Conservation (phyloP, 2,797 vertebrate species). For the Pampus argenteus region DNA sequence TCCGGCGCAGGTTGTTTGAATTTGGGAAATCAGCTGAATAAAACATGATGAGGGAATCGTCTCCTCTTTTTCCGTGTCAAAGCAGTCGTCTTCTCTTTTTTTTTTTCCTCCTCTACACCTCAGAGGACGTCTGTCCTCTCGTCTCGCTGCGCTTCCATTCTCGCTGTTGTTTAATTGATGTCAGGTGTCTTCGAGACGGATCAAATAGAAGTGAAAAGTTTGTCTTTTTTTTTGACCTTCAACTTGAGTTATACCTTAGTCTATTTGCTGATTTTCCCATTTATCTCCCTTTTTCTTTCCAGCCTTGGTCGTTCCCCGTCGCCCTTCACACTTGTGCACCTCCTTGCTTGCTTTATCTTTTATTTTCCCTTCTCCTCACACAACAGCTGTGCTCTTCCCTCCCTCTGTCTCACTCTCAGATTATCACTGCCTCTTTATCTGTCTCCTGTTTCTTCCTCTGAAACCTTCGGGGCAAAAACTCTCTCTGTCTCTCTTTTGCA, state of each 20-base stretch:
- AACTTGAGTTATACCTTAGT: constrained; percentile 19
- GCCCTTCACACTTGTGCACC: constrained; percentile 71
- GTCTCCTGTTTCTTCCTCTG: constrained; percentile 55
- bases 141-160: constrained; percentile 53
- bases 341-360: constrained; percentile 71
- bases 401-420: constrained; percentile 40
- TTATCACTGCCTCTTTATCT: constrained; percentile 63
- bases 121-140: constrained; percentile 41
- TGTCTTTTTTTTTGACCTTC: constrained; percentile 35
- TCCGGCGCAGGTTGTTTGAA: constrained; percentile 64
- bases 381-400: constrained; percentile 71
- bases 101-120: constrained; percentile 4
- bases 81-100: constrained; percentile 8
- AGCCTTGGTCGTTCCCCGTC: constrained; percentile 51
- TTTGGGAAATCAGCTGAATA: constrained; percentile 54
- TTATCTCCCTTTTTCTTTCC: constrained; percentile 21
- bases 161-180: constrained; percentile 22
- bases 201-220: background rate
- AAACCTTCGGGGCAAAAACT: constrained; percentile 58
- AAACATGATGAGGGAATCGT: constrained; percentile 75
- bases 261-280: background rate
- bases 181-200: constrained; percentile 50
- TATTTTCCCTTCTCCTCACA: constrained; percentile 50
- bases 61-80: constrained; percentile 21
- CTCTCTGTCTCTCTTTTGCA: constrained; percentile 24